Conservation (phyloP, 2,888 invertebrate species). For the Caenorhabditis sinica region DNA sequence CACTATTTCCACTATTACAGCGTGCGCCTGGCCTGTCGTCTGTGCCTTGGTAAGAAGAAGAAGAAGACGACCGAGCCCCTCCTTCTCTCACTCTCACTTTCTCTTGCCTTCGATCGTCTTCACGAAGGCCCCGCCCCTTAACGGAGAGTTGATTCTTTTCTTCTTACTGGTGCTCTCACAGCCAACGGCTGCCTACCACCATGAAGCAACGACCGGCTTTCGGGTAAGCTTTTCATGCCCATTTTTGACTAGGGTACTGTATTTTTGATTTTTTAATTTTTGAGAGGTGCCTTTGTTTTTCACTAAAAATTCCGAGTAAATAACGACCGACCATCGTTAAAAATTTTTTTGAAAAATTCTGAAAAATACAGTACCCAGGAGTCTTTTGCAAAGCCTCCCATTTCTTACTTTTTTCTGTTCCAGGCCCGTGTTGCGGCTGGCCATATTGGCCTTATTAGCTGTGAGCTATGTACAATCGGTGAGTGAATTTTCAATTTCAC, state of each 20-base stretch:
- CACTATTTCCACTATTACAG: conserved; percentile 53
- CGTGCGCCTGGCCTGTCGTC: conserved; percentile 47
- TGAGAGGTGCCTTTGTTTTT: too few relatives aligned
- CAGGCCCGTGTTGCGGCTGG: conserved; percentile 72
- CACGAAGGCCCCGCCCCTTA: conserved; percentile 51
- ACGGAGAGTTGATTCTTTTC: conserved; percentile 56
- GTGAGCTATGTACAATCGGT: conserved; percentile 72
- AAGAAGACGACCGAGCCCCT: conserved; percentile 42
- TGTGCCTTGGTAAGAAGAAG: conserved; percentile 38
- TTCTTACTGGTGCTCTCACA: conserved; percentile 68
- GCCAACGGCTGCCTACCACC: conserved; percentile 68
- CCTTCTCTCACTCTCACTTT: conserved; percentile 17
- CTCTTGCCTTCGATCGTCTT: conserved; percentile 35
- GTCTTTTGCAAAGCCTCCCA: background rate
- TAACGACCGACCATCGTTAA: too few relatives aligned
- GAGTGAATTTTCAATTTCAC: conserved; percentile 29
- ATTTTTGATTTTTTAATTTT: conserved; percentile 28
- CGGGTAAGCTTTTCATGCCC: conserved; percentile 47
- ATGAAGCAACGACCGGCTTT: conserved; percentile 69
- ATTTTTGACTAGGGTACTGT: conserved; percentile 34
- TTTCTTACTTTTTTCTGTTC: background rate
- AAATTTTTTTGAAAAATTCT: background rate
- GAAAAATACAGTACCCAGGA: conserved; percentile 5
- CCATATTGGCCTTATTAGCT: conserved; percentile 64
- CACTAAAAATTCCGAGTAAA: too few relatives aligned